Evolutionary conservation across 2,113 vertebrate genomes (phyloP).

Genomic region (Misgurnus mizolepis): DNA sequence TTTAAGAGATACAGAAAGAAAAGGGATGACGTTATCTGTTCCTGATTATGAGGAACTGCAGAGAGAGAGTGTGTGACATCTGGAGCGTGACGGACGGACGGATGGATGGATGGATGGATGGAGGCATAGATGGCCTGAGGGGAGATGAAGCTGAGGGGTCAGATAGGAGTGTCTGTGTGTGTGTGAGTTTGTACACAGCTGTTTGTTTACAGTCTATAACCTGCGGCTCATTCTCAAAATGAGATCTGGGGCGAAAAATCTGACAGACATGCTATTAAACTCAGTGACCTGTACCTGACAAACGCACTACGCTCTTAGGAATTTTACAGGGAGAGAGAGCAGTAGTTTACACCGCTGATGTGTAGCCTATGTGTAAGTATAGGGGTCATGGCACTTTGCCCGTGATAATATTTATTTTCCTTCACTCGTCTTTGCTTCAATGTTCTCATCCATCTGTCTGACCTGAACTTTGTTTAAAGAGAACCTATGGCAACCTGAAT

Average conservation of each 20-base stretch:
- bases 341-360: neutral
- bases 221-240: constrained; percentile 25
- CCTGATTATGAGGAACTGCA: constrained; percentile 18
- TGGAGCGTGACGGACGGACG: constrained; percentile 1
- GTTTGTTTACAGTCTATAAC: constrained; percentile 26
- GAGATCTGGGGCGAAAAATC: constrained; percentile 20
- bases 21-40: constrained; percentile 6
- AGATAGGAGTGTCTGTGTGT: constrained; percentile 20
- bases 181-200: constrained; percentile 23
- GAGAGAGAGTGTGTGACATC: neutral
- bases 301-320: neutral
- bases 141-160: constrained; percentile 4
- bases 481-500: constrained; percentile 11
- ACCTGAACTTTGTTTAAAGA: constrained; percentile 9
- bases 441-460: constrained; percentile 27
- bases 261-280: constrained; percentile 30
- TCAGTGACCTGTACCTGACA: neutral
- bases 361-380: neutral
- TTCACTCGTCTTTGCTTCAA: neutral
- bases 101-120: constrained; percentile 18
- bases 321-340: constrained; percentile 2
- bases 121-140: constrained; percentile 39
- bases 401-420: neutral
- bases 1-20: neutral
- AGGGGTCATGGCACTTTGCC: neutral